Conservation (phyloP, 1,140 invertebrate genomes). For the Bombus superbus region DNA sequence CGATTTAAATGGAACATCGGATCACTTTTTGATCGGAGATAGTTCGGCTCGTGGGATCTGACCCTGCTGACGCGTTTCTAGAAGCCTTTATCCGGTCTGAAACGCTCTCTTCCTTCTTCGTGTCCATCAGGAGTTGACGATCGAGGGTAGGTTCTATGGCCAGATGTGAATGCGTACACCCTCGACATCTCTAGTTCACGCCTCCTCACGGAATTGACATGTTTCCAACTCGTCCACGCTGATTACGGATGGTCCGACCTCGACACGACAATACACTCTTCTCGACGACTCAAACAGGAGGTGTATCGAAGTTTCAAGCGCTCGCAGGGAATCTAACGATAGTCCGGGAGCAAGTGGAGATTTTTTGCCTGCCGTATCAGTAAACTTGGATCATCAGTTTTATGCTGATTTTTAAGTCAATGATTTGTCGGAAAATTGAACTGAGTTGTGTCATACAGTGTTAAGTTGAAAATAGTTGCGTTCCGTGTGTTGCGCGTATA, state of each 20-base stretch:
- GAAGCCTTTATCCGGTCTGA: slow-evolving; percentile 68
- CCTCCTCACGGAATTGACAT: slow-evolving; percentile 66
- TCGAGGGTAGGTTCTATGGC: slow-evolving; percentile 49
- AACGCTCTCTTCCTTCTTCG: slow-evolving; percentile 49
- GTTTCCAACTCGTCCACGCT: slow-evolving; percentile 71
- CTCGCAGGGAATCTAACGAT: slow-evolving; percentile 13
- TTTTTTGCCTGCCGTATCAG: no score
- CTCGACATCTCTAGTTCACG: slow-evolving; percentile 53
- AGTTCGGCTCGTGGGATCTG: slow-evolving; percentile 71
- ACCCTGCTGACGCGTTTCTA: slow-evolving; percentile 66
- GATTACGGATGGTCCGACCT: slow-evolving; percentile 73
- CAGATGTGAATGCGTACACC: slow-evolving; percentile 64
- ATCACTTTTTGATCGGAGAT: slow-evolving; percentile 67
- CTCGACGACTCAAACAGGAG: slow-evolving; percentile 21
- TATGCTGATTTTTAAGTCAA: no score
- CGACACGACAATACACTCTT: slow-evolving; percentile 80
- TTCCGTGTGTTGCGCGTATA: no score
- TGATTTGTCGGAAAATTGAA: no score
- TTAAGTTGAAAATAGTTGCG: no score
- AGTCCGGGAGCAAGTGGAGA: no score
- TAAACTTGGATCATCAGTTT: no score
- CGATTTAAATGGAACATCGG: slow-evolving; percentile 42
- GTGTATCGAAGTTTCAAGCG: slow-evolving; percentile 41
- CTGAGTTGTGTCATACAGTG: no score
- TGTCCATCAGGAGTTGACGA: slow-evolving; percentile 50